Conservation (phyloP, 35 echinoderm and acorn worm genomes). For the Patiria miniata region DNA sequence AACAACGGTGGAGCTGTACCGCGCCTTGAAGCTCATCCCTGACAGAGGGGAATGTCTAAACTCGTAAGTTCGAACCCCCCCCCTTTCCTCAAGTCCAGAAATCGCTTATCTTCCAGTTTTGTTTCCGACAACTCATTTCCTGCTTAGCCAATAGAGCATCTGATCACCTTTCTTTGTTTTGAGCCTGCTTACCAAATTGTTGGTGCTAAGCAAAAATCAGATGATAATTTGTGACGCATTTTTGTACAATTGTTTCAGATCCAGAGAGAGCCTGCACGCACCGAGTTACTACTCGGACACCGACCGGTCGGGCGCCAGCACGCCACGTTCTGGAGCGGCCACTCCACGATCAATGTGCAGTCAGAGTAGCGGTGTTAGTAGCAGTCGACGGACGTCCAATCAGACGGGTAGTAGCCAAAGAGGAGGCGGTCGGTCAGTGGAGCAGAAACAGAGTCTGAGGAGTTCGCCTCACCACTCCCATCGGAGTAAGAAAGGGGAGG, state of each 20-base stretch:
- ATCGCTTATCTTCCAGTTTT: background rate
- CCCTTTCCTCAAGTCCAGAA: background rate
- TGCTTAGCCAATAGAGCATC: too few relatives aligned
- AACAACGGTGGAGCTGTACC: constrained; percentile 86
- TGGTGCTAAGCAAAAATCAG: too few relatives aligned
- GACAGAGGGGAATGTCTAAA: constrained; percentile 85
- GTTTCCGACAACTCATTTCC: too few relatives aligned
- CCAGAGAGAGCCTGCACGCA: constrained; percentile 30
- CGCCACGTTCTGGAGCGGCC: constrained; percentile 19
- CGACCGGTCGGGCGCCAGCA: constrained; percentile 30
- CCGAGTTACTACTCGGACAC: constrained; percentile 37
- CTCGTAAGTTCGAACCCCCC: constrained; percentile 78
- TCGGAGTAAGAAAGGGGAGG: constrained; percentile 19
- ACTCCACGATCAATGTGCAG: constrained; percentile 28
- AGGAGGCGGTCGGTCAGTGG: background rate
- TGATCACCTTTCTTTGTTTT: too few relatives aligned
- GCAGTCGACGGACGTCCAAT: background rate
- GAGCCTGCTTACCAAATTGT: too few relatives aligned
- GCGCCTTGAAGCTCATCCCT: constrained; percentile 75
- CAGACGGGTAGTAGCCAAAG: background rate
- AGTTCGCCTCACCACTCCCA: background rate
- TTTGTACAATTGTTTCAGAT: constrained; percentile 8
- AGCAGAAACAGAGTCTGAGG: background rate
- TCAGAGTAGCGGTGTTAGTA: background rate
- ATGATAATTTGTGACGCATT: too few relatives aligned